Conservation (phyloP, 2,797 vertebrate genomes). For the Chrosomus eos region DNA sequence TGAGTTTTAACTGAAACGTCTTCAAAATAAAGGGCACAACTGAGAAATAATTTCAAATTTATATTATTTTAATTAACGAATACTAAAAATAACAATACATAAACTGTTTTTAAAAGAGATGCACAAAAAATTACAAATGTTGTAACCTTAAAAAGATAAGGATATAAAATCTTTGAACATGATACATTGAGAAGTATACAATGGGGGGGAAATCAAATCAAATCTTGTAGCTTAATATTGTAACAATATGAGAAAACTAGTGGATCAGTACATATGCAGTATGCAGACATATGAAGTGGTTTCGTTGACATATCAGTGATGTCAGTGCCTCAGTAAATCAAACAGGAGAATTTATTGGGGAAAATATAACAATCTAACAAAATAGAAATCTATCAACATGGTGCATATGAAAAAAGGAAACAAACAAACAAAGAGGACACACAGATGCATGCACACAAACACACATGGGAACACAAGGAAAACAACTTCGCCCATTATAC, state of each 20-base stretch:
- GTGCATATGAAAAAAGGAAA: conserved; percentile 4
- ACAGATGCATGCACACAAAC: conserved; percentile 48
- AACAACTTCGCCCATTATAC: conserved; percentile 71
- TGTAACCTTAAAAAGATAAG: conserved; percentile 84
- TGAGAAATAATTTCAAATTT: conserved; percentile 59
- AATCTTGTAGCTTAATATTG: conserved; percentile 80
- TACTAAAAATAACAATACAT: conserved; percentile 86
- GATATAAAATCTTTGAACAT: conserved; percentile 84
- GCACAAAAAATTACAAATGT: conserved; percentile 83
- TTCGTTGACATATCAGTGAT: conserved; percentile 64
- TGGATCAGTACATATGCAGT: conserved; percentile 76
- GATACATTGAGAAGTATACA: conserved; percentile 71
- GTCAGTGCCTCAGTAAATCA: conserved; percentile 70
- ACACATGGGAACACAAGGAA: conserved; percentile 50
- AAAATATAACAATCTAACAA: conserved; percentile 70
- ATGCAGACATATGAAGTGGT: conserved; percentile 76
- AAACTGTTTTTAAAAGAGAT: conserved; percentile 83
- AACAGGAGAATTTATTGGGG: conserved; percentile 72
- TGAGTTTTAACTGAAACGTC: too few species aligned
- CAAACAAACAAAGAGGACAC: conserved; percentile 40
- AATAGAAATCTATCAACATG: conserved; percentile 34
- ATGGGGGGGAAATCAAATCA: conserved; percentile 76
- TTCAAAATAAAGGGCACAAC: not conserved
- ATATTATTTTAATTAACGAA: conserved; percentile 82
- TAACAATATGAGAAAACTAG: conserved; percentile 82